phyloP scores from a whole-genome alignment of 1,140 invertebrate species.

The Amphibalanus amphitrite region DNA sequence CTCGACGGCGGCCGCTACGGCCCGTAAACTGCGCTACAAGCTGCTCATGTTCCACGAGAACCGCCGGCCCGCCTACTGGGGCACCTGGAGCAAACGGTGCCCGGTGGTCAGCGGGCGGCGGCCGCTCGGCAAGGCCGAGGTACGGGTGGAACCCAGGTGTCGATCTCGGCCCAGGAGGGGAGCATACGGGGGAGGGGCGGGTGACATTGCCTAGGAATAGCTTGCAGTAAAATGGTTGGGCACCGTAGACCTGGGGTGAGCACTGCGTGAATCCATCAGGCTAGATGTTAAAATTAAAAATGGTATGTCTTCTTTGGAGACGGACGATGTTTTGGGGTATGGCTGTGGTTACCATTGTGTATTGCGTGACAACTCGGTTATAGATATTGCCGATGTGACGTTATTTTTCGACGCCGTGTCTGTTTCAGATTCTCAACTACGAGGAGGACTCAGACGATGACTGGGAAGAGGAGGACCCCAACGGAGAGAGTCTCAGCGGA shows the following conservation, averaged over 20 bases:
- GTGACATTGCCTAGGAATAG: slow-evolving; percentile 2
- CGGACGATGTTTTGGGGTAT: too few species aligned
- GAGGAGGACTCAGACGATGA: slow-evolving; percentile 94
- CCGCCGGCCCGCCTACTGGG: slow-evolving; percentile 83
- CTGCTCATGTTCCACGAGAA: slow-evolving; percentile 81
- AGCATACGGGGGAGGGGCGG: too few species aligned
- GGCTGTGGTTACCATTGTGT: too few species aligned
- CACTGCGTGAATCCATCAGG: neutral
- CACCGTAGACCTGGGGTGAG: neutral
- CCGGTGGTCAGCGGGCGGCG: slow-evolving; percentile 42
- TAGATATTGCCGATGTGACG: too few species aligned
- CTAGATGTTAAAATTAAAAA: too few species aligned
- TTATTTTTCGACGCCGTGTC: neutral
- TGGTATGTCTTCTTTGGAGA: too few species aligned
- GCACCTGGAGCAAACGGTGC: slow-evolving; percentile 82
- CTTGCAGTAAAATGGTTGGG: neutral
- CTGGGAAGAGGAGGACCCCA: slow-evolving; percentile 87
- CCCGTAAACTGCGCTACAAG: slow-evolving; percentile 33
- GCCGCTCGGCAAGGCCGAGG: slow-evolving; percentile 58
- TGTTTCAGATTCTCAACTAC: slow-evolving; percentile 56
- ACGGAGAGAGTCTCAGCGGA: slow-evolving; percentile 19
- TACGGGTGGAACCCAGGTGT: too few species aligned
- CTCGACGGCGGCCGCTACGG: neutral
- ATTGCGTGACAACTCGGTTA: too few species aligned
- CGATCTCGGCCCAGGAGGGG: too few species aligned